Evolutionary conservation across 2,113 vertebrate genomes (phyloP).

Genomic region (Spea bombifrons): DNA sequence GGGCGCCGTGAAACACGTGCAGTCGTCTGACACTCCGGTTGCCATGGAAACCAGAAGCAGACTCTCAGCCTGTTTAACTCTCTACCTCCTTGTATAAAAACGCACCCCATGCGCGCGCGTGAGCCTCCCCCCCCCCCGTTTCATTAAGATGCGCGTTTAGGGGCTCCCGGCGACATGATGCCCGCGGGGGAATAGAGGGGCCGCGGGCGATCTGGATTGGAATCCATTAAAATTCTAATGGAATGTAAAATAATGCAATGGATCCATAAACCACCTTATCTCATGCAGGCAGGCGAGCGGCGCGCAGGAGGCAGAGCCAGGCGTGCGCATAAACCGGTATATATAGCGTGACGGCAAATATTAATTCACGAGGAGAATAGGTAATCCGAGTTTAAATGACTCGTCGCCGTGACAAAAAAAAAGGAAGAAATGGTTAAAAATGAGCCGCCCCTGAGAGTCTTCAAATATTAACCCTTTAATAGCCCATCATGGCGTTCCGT

Average conservation of each 20-base stretch:
- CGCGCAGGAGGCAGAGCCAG: too few relatives aligned
- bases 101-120: background rate
- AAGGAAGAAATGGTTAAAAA: too few relatives aligned
- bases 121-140: background rate
- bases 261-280: background rate
- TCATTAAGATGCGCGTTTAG: background rate
- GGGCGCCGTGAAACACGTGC: background rate
- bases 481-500: too few relatives aligned
- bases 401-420: too few relatives aligned
- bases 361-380: too few relatives aligned
- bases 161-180: background rate
- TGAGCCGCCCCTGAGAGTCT: too few relatives aligned
- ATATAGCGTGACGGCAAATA: too few relatives aligned
- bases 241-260: background rate
- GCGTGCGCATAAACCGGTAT: too few relatives aligned
- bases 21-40: background rate
- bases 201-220: background rate
- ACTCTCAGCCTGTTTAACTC: background rate
- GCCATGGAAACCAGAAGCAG: background rate
- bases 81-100: background rate
- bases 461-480: too few relatives aligned
- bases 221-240: conserved; percentile 1
- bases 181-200: background rate
- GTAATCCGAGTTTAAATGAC: too few relatives aligned
- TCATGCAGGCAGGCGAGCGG: background rate